These are phyloP conservation scores for Dinothrombium tinctorium DNA, from an alignment of 1,140 invertebrate species.

Conservation along the genomic window DNA sequence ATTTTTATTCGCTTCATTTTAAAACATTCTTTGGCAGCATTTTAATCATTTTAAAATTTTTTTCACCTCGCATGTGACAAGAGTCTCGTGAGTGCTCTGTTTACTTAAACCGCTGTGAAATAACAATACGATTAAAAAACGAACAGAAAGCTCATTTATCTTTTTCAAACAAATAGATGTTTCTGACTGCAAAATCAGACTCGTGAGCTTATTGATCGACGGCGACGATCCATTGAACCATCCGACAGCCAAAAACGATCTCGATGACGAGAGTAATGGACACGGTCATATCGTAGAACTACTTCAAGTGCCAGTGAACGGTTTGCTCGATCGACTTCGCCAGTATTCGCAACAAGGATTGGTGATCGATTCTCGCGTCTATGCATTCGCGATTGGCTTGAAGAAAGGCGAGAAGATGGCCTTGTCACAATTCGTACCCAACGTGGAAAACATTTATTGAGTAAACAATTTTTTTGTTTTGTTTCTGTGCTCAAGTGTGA, in stretches of 20 bases:
- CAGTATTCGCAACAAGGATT: slow-evolving; percentile 16
- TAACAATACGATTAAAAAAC: too few species aligned
- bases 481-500: too few species aligned
- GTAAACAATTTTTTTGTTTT: too few species aligned
- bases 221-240: slow-evolving; percentile 10
- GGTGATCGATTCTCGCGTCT: slow-evolving; percentile 20
- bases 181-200: slow-evolving; percentile 4
- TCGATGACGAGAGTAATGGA: slow-evolving; percentile 12
- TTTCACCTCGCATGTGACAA: background rate
- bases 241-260: slow-evolving; percentile 2
- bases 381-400: slow-evolving; percentile 21
- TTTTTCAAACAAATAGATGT: background rate
- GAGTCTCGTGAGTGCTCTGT: background rate
- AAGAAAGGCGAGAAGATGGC: slow-evolving; percentile 17
- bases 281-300: slow-evolving; percentile 18
- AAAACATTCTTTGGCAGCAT: too few species aligned
- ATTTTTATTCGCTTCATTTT: too few species aligned
- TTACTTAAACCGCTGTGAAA: too few species aligned
- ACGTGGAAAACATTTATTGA: too few species aligned
- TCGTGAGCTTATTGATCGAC: slow-evolving; percentile 9
- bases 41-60: too few species aligned
- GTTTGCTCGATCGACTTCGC: slow-evolving; percentile 20
- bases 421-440: too few species aligned
- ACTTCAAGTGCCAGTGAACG: slow-evolving; percentile 20
- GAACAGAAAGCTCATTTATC: background rate